These are phyloP conservation scores for Branchinecta lindahli DNA, from an alignment of 1,140 invertebrate genomes.

Conservation along the genomic window DNA sequence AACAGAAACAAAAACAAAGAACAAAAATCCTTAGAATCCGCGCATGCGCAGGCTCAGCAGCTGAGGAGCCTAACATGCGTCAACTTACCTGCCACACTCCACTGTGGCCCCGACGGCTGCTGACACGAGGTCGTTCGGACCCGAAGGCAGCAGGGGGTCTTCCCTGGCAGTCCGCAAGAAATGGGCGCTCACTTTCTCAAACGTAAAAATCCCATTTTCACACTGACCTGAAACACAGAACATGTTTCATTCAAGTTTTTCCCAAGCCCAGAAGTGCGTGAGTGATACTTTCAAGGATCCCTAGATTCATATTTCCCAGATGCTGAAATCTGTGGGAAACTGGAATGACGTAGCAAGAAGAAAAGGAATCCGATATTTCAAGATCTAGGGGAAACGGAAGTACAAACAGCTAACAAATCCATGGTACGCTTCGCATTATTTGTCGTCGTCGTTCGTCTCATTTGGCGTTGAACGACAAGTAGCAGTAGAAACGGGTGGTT, in stretches of 20 bases:
- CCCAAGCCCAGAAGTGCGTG: neutral
- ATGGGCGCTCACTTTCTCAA: slow-evolving; percentile 36
- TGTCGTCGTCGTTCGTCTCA: too few species aligned
- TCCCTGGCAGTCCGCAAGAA: slow-evolving; percentile 33
- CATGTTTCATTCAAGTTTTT: slow-evolving; percentile 11
- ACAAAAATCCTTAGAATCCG: too few species aligned
- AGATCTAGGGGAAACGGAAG: neutral
- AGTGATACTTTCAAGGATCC: neutral
- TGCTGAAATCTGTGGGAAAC: neutral
- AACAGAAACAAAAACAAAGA: too few species aligned
- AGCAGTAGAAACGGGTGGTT: too few species aligned
- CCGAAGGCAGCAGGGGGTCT: slow-evolving; percentile 27
- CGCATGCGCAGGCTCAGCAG: too few species aligned
- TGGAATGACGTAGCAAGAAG: neutral
- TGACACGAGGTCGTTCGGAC: slow-evolving; percentile 22
- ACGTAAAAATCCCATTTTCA: slow-evolving; percentile 36
- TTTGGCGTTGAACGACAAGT: too few species aligned
- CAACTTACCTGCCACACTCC: slow-evolving; percentile 25
- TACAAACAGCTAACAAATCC: neutral
- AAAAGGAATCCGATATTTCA: neutral
- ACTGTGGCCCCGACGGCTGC: slow-evolving; percentile 32
- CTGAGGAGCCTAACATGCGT: neutral
- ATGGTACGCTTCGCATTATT: too few species aligned
- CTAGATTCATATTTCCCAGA: neutral
- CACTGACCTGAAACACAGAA: slow-evolving; percentile 29